Evolutionary conservation across 2,888 invertebrate genomes (phyloP).

Genomic region (Apamea epomidion): DNA sequence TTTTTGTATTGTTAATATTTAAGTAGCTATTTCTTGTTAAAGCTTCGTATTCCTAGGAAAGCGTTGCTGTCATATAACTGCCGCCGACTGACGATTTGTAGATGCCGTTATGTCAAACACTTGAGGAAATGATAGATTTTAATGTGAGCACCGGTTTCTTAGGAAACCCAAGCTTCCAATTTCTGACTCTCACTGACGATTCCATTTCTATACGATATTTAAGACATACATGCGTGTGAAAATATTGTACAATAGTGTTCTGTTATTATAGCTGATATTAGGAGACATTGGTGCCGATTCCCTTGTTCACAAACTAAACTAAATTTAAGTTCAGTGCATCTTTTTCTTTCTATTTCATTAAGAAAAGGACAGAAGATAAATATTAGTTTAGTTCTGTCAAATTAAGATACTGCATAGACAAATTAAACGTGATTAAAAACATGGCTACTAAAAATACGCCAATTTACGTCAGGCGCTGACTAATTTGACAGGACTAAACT

Average conservation of each 20-base stretch:
- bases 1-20: neutral
- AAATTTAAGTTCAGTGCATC: too few species aligned
- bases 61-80: neutral
- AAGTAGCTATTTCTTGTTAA: neutral
- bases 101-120: neutral
- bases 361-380: too few species aligned
- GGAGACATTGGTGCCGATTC: too few species aligned
- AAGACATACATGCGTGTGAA: neutral
- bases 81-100: neutral
- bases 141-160: neutral
- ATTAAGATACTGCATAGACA: too few species aligned
- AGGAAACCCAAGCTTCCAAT: neutral
- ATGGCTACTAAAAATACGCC: too few species aligned
- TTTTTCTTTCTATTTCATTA: too few species aligned
- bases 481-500: too few species aligned
- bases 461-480: too few species aligned
- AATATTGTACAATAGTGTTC: neutral
- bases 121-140: neutral
- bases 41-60: neutral
- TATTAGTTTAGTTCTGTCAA: too few species aligned
- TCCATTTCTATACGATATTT: neutral
- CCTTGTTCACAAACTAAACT: too few species aligned
- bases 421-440: too few species aligned
- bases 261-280: too few species aligned
- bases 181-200: neutral